These are phyloP conservation scores for Ceratina calcarata DNA, from an alignment of 1,140 invertebrate genomes.

Conservation along the genomic window DNA sequence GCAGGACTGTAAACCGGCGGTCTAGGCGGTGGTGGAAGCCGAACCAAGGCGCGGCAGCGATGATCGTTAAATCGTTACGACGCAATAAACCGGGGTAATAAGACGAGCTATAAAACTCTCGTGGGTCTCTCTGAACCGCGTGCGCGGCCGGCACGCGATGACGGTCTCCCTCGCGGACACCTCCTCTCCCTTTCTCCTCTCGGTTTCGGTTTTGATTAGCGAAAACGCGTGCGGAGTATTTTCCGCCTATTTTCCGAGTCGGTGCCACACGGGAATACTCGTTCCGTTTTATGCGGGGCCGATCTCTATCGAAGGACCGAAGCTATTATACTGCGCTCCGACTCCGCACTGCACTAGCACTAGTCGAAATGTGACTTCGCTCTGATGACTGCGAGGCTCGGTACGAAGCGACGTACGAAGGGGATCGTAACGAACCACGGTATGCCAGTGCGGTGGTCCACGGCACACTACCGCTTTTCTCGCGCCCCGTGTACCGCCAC, in stretches of 20 bases:
- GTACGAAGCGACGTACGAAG: constrained; percentile 71
- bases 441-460: constrained; percentile 81
- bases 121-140: constrained; percentile 58
- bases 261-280: constrained; percentile 16
- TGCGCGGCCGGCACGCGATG: constrained; percentile 74
- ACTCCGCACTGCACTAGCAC: constrained; percentile 75
- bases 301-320: constrained; percentile 35
- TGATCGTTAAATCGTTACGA: constrained; percentile 79
- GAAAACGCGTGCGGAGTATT: constrained; percentile 28
- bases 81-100: constrained; percentile 78
- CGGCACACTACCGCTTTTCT: constrained; percentile 81
- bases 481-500: constrained; percentile 80
- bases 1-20: constrained; percentile 47
- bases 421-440: constrained; percentile 79
- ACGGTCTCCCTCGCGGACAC: constrained; percentile 59
- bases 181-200: constrained; percentile 22
- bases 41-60: constrained; percentile 40
- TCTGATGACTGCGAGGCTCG: constrained; percentile 66
- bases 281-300: constrained; percentile 10
- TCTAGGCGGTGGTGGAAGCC: constrained; percentile 32
- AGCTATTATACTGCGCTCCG: constrained; percentile 17
- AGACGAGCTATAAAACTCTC: constrained; percentile 75
- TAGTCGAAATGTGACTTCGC: constrained; percentile 74
- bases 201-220: constrained; percentile 9
- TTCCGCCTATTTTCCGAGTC: constrained; percentile 15